phyloP scores from a whole-genome alignment of 1,140 invertebrate genomes.

The Drosophila persimilis region DNA sequence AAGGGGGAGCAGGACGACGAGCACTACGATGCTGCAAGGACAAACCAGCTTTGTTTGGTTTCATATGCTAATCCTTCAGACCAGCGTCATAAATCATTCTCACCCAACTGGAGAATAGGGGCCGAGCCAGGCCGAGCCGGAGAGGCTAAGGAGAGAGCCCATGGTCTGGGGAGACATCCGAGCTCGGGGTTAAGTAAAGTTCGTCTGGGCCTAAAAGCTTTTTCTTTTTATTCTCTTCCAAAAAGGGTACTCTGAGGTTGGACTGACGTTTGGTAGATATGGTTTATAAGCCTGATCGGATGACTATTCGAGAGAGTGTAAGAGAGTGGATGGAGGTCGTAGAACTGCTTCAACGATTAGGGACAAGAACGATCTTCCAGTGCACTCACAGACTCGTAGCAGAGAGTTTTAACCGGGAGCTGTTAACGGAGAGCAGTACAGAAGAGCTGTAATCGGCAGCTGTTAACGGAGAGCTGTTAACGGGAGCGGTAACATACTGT shows the following conservation, averaged over 20 bases:
- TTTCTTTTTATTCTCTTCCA: conserved; percentile 50
- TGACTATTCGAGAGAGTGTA: no score
- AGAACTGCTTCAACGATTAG: no score
- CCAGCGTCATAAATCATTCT: conserved; percentile 71
- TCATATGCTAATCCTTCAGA: conserved; percentile 75
- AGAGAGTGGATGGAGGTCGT: no score
- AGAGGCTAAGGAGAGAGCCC: not conserved
- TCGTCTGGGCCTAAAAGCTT: conserved; percentile 64
- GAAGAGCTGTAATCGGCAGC: no score
- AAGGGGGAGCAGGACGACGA: not conserved
- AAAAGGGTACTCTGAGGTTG: not conserved
- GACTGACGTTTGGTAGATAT: not conserved
- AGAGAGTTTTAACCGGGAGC: no score
- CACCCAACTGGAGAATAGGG: conserved; percentile 36
- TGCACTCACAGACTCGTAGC: no score
- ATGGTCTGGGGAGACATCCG: conserved; percentile 12
- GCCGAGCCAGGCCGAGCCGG: not conserved
- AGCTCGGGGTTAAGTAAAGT: conserved; percentile 46
- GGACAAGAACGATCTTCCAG: no score
- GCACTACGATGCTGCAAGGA: conserved; percentile 20
- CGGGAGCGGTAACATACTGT: no score
- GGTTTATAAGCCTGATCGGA: no score
- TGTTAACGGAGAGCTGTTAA: no score
- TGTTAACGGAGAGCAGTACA: no score
- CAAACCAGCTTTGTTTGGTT: conserved; percentile 74